Percentiles rank a stretch among this genome's conserved stretches.
phyloP scores from a whole-genome alignment of 2,888 invertebrate species.

The Serrognathus titanus region DNA sequence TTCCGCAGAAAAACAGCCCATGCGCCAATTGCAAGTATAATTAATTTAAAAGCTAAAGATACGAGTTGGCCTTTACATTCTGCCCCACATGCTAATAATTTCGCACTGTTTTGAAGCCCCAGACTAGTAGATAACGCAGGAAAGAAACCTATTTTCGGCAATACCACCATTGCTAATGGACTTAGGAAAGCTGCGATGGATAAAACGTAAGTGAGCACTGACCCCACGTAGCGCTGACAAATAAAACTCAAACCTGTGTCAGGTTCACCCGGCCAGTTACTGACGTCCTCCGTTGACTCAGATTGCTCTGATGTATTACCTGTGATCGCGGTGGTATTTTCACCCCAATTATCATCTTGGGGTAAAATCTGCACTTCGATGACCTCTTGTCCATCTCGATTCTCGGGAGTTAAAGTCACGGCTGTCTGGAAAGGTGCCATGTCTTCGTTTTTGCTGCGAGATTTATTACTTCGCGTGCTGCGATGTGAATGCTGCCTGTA shows the following conservation, averaged over 20 bases:
- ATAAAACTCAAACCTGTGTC: slow-evolving; percentile 70
- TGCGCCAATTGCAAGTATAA: slow-evolving; percentile 82
- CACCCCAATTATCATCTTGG: slow-evolving; percentile 98
- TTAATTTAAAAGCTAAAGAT: slow-evolving; percentile 86
- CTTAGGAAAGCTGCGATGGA: slow-evolving; percentile 84
- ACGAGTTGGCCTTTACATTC: slow-evolving; percentile 93
- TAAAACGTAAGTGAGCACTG: slow-evolving; percentile 73
- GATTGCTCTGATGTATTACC: slow-evolving; percentile 96
- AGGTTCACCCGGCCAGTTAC: slow-evolving; percentile 73
- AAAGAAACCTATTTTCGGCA: slow-evolving; percentile 86
- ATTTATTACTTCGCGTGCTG: slow-evolving; percentile 66
- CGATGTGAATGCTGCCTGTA: slow-evolving; percentile 65
- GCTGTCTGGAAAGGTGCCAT: slow-evolving; percentile 88
- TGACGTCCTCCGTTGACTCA: slow-evolving; percentile 87
- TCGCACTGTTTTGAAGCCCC: slow-evolving; percentile 56
- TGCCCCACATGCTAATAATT: slow-evolving; percentile 79
- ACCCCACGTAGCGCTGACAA: slow-evolving; percentile 81
- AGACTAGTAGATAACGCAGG: slow-evolving; percentile 66
- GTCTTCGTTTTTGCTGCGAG: slow-evolving; percentile 57
- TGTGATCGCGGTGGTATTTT: slow-evolving; percentile 94
- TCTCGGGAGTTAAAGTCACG: slow-evolving; percentile 76
- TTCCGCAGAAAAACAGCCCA: slow-evolving; percentile 90
- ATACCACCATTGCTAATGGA: slow-evolving; percentile 90
- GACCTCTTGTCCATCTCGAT: slow-evolving; percentile 81
- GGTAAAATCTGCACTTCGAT: slow-evolving; percentile 95